phyloP scores from a whole-genome alignment of 1,140 invertebrate genomes.

The Neodiprion virginianus region DNA sequence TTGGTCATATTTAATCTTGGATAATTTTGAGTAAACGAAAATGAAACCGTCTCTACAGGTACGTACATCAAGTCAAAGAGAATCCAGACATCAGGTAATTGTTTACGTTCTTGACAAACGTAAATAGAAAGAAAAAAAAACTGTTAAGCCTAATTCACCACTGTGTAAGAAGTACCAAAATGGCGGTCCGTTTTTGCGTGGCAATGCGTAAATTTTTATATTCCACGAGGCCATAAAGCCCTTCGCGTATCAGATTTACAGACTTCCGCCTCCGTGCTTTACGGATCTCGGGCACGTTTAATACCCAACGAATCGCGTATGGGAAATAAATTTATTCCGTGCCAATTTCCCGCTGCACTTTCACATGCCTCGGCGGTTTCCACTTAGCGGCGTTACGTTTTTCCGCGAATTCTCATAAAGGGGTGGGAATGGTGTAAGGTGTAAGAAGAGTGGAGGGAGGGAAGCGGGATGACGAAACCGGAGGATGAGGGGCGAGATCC shows the following conservation, averaged over 20 bases:
- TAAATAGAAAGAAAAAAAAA: too few relatives aligned
- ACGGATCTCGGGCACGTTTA: neutral
- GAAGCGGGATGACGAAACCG: neutral
- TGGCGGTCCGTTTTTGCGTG: too few relatives aligned
- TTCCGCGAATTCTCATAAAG: neutral
- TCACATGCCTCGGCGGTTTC: neutral
- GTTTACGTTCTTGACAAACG: too few relatives aligned
- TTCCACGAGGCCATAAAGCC: neutral
- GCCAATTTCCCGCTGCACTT: slow-evolving; percentile 3
- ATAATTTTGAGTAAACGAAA: too few relatives aligned
- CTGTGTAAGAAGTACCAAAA: too few relatives aligned
- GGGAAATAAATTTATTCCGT: neutral
- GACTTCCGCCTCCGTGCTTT: neutral
- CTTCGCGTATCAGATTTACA: neutral
- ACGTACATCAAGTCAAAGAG: too few relatives aligned
- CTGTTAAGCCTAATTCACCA: too few relatives aligned
- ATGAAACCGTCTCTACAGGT: too few relatives aligned
- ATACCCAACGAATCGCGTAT: neutral
- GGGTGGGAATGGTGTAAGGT: neutral
- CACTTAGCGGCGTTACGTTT: slow-evolving; percentile 8
- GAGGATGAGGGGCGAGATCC: neutral
- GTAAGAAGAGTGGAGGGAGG: neutral
- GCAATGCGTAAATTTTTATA: neutral
- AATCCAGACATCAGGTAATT: too few relatives aligned
- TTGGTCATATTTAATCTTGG: too few relatives aligned